phyloP scores from a whole-genome alignment of 1,140 invertebrate genomes.

The Ericerus pela region DNA sequence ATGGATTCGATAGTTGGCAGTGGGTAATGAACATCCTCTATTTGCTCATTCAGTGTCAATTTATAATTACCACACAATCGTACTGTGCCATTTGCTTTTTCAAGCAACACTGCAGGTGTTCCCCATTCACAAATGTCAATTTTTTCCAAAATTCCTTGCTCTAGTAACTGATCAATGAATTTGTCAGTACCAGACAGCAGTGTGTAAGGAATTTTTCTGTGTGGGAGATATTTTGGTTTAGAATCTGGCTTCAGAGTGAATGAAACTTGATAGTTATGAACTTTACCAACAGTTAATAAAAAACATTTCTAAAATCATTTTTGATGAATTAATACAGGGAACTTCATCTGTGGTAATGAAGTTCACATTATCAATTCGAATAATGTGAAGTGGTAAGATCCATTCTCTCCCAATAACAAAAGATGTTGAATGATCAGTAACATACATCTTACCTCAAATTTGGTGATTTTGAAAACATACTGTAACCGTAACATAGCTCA shows the following conservation, averaged over 20 bases:
- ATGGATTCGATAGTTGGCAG: constrained; percentile 15
- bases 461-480: constrained; percentile 1
- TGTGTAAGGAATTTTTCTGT: background rate
- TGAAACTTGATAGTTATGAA: background rate
- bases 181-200: background rate
- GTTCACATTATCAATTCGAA: constrained; percentile 14
- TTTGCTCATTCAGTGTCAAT: constrained; percentile 16
- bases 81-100: constrained; percentile 28
- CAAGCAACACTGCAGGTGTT: constrained; percentile 29
- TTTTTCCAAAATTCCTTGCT: constrained; percentile 18
- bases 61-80: constrained; percentile 27
- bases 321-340: background rate
- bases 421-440: background rate
- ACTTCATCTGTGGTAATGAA: background rate
- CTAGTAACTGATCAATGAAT: background rate
- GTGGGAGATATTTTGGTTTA: background rate
- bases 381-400: background rate
- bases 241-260: background rate
- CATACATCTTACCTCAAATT: constrained; percentile 5
- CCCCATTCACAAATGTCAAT: constrained; percentile 28
- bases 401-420: constrained; percentile 1
- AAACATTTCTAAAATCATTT: background rate
- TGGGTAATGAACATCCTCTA: constrained; percentile 13
- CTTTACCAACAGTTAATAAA: background rate
- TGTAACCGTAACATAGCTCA: background rate